Evolutionary conservation across 2,888 invertebrate genomes (phyloP).

Genomic region (Chrysina gloriosa): DNA sequence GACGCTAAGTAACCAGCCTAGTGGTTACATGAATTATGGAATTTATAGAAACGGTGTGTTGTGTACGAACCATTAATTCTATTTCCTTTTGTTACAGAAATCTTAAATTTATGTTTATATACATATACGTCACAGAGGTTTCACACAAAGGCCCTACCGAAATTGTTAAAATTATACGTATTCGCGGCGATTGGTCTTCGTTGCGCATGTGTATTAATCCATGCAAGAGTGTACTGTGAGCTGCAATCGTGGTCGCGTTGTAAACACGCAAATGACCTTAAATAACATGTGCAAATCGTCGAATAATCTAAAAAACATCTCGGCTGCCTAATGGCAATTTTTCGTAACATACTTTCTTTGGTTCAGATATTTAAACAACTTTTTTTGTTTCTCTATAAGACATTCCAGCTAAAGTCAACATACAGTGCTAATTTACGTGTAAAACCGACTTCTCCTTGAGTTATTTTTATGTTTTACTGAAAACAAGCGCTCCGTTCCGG

Average conservation of each 20-base stretch:
- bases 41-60: too few relatives aligned
- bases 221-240: slow-evolving; percentile 38
- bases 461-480: slow-evolving; percentile 41
- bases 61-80: too few relatives aligned
- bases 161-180: slow-evolving; percentile 21
- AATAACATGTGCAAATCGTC: slow-evolving; percentile 37
- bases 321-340: slow-evolving; percentile 21
- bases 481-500: slow-evolving; percentile 32
- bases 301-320: slow-evolving; percentile 14
- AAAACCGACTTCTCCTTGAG: slow-evolving; percentile 34
- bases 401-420: slow-evolving; percentile 17
- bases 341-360: slow-evolving; percentile 5
- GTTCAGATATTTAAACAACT: slow-evolving; percentile 16
- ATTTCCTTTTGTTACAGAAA: too few relatives aligned
- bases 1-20: too few relatives aligned
- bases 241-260: slow-evolving; percentile 37
- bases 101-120: too few relatives aligned
- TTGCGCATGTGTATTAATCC: slow-evolving; percentile 36
- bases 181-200: neutral
- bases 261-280: slow-evolving; percentile 42
- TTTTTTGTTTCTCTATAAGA: slow-evolving; percentile 10
- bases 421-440: slow-evolving; percentile 37
- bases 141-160: slow-evolving; percentile 8
- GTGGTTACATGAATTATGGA: too few relatives aligned
- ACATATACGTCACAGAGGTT: too few relatives aligned